Base-by-base conservation (phyloP, 2,113 vertebrate species). In the Pleuronectes platessa region DNA sequence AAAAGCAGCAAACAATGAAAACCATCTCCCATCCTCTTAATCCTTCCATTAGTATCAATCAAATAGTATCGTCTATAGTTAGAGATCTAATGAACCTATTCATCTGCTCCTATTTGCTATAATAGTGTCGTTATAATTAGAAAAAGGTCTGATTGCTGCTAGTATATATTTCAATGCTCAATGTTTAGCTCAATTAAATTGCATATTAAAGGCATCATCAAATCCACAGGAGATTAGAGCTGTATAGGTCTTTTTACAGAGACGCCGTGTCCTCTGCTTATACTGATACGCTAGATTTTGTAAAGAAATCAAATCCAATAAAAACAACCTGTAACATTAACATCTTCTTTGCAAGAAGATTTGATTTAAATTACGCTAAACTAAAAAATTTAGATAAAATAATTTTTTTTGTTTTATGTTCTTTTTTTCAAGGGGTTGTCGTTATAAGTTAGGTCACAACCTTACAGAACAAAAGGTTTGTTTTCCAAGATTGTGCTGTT, bases 171-270 rank as follows among this genome's bases (percentile, higher is more conserved):
- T 88, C 81, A 85, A 88, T 83, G 75, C 59, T 81, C 71, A 73
- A 23, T 68, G 76, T 87, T 89, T 87, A 86, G 85, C 84, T 90
- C 80, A 88, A 78, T 90, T 89, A 86, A 92, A 86, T 89, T 89
- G 87, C 70, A 76, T 87, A 88, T 91, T 89, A 77, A 68, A 89
- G 74, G 74, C 62, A 69, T 85, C 78, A 75, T 86, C 61, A 71
- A 81, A 90, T 83, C 54, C 80, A 20, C 58, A 66, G 67, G 65
- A 45, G 45, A 79, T 24, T 68, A 31, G 61, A 68, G 72, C 69
- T 64, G 61, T 75, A 61, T 40, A 61, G 21, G 47, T 53, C 20
- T 67, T 80, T 75, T 82, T 45, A 59, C 37, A 68, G 64, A 84
- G 69, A 78, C 61, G 74, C 83, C 70, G 78, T 69, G 75, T 68